Percentiles rank a stretch among this genome's conserved stretches.
Evolutionary conservation across 2,113 vertebrate species (phyloP).

Genomic region (Myrmecophaga tridactyla): DNA sequence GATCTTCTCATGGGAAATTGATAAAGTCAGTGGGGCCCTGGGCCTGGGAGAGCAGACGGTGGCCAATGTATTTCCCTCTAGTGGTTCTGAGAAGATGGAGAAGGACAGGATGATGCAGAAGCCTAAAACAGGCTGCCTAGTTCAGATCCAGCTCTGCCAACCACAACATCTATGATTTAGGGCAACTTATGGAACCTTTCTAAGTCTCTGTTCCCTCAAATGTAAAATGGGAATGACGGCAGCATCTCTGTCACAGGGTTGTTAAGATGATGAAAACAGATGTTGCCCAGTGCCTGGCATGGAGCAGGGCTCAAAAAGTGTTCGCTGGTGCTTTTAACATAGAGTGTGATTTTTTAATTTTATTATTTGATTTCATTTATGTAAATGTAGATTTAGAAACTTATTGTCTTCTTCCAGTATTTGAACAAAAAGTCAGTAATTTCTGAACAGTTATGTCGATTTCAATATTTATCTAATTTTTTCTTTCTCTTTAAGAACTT

Average conservation of each 20-base stretch:
- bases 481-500: background rate
- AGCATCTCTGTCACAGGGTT: background rate
- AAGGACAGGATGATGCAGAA: background rate
- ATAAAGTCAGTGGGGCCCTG: background rate
- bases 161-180: background rate
- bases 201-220: background rate
- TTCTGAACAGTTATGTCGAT: background rate
- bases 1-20: background rate
- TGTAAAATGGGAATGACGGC: too few species aligned
- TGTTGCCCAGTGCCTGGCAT: too few species aligned
- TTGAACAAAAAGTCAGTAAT: background rate
- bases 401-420: background rate
- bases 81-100: background rate
- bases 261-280: background rate
- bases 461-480: constrained; percentile 8
- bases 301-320: background rate
- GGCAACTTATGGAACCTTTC: background rate
- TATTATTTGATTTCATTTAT: background rate
- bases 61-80: background rate
- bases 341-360: background rate
- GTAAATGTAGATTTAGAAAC: background rate
- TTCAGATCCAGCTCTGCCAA: background rate
- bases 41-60: background rate
- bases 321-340: background rate
- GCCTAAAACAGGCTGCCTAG: background rate